phyloP scores from a whole-genome alignment of 1,140 invertebrate species.

The Helicoverpa armigera region DNA sequence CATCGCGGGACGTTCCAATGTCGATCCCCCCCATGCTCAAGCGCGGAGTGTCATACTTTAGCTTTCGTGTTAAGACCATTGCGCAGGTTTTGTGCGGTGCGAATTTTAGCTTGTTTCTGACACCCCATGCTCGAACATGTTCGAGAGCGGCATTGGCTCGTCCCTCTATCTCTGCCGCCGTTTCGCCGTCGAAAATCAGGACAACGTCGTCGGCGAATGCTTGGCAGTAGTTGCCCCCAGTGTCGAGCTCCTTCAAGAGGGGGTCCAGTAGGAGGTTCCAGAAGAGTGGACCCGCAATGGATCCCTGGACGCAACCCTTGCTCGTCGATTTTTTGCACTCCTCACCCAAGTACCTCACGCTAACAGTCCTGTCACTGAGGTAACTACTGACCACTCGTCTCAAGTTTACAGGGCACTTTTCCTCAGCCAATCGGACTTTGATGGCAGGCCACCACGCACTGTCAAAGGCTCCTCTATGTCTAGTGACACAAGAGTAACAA shows the following conservation, averaged over 20 bases:
- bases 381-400: slow-evolving; percentile 24
- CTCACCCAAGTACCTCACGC: slow-evolving; percentile 24
- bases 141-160: too few species aligned
- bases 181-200: slow-evolving; percentile 1
- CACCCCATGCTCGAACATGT: too few species aligned
- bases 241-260: background rate
- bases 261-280: slow-evolving; percentile 14
- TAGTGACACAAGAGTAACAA: slow-evolving; percentile 11
- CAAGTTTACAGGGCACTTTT: slow-evolving; percentile 26
- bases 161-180: background rate
- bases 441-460: slow-evolving; percentile 45
- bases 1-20: background rate
- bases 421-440: slow-evolving; percentile 28
- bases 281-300: background rate
- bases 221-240: background rate
- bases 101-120: too few species aligned
- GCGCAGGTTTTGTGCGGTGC: background rate
- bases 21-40: slow-evolving; percentile 11
- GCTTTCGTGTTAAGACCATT: background rate
- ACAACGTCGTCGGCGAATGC: slow-evolving; percentile 14
- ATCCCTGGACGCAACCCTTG: slow-evolving; percentile 39
- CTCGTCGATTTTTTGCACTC: background rate
- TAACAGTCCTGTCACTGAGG: slow-evolving; percentile 10
- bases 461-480: slow-evolving; percentile 48
- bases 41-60: slow-evolving; percentile 3